Evolutionary conservation across 2,888 invertebrate species (phyloP), one percentile per base, ranked within the genome.

Genomic region (Volucella inflata): DNA sequence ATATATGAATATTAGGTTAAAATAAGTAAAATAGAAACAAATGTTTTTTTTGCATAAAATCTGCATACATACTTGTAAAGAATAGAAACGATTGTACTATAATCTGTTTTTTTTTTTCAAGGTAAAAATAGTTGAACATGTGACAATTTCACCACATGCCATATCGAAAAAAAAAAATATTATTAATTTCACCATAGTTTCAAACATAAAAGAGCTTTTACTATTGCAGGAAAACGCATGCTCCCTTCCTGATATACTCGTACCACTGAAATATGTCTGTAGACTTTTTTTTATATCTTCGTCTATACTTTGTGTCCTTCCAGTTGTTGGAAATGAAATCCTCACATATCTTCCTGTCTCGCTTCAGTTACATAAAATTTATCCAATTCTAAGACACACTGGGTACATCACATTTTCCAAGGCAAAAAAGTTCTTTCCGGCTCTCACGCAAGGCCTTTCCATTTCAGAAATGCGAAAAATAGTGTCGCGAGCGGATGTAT

Each of bases 381-480:
- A 30, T 17, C 38, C 16, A 48, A 11, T 50, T 48, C 42, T 48
- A 59, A 71, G 42, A 64, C 21, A 59, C 10, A 42, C 60, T 71
- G 21, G 48, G 72, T 82, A 82, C 48, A 77, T 65, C 59, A 36
- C 53, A 74, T 50, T 74, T 83, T 83, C 70, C 62, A 60, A 14
- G 42, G 38, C 36, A 16, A 53, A 44, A 71, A 74, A 60, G 67
- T 67, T 65, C 67, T 85, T 81, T 80, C 51, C 9, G 46, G 16
- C 62, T 64, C 48, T 60, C 62, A n/a, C 42, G 36, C 17, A 72
- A 60, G 71, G 62, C n/a, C 42, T 40, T 50, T 71, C 72, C 16
- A 11, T n/a, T 51, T 74, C 81, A 85, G 85, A 72, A 85, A 68
- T 81, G 81, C 81, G 72, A 72, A 76, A 77, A 85, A 67, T 55